Conservation (phyloP, 2,113 vertebrate genomes). For the Gasterosteus aculeatus region DNA sequence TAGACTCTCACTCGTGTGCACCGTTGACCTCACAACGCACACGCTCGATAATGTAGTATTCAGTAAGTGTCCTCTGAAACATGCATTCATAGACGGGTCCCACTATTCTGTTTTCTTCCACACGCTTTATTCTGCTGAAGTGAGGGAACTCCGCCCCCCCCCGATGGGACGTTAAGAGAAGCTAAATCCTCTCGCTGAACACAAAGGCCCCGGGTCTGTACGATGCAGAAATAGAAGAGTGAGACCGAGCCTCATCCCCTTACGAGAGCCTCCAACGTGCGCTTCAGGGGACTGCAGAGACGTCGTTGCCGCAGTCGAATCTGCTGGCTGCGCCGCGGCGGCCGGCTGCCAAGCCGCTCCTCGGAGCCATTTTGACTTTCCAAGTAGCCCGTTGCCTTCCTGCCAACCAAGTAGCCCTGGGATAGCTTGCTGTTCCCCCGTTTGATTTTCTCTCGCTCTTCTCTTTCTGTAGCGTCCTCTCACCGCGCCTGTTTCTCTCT, state of each 20-base stretch:
- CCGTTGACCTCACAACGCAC: not conserved
- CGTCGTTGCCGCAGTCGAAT: conserved; percentile 40
- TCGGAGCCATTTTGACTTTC: conserved; percentile 71
- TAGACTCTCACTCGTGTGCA: not conserved
- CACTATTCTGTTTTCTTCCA: not conserved
- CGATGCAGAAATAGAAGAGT: conserved; percentile 14
- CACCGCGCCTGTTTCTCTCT: conserved; percentile 28
- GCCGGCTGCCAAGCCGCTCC: conserved; percentile 62
- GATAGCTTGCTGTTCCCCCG: conserved; percentile 52
- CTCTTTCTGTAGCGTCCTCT: conserved; percentile 32
- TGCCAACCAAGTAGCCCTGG: conserved; percentile 71
- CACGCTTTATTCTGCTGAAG: not conserved
- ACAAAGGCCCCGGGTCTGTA: not conserved
- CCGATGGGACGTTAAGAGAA: not conserved
- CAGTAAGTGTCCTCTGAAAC: not conserved
- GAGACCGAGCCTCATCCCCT: conserved; percentile 30
- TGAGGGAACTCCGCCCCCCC: not conserved
- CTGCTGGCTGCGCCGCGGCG: conserved; percentile 49
- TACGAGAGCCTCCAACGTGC: conserved; percentile 30
- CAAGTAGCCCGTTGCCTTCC: conserved; percentile 63
- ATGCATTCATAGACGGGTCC: not conserved
- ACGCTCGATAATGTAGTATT: not conserved
- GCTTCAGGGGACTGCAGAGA: conserved; percentile 36
- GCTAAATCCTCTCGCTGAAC: not conserved
- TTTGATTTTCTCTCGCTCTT: conserved; percentile 16